Evolutionary conservation across 2,888 invertebrate species (phyloP).

Genomic region (Nephrotoma appendiculata): DNA sequence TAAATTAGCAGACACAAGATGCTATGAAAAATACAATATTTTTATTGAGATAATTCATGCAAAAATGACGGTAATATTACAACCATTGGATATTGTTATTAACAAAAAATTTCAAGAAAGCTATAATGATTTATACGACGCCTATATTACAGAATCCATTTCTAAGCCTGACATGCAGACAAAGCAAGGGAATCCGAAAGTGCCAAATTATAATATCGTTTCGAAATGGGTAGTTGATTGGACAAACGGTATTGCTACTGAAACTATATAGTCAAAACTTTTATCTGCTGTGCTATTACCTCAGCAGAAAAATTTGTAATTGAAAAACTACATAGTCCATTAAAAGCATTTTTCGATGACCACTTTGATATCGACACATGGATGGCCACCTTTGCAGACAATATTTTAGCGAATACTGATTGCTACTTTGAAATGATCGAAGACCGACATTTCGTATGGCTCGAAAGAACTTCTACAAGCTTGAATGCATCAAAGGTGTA

Average conservation of each 20-base stretch:
- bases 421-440: background rate
- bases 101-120: no score
- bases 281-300: background rate
- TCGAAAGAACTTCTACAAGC: background rate
- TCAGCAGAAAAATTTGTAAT: background rate
- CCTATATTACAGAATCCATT: no score
- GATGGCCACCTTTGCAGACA: background rate
- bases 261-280: background rate
- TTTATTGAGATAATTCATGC: no score
- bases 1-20: no score
- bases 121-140: no score
- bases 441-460: background rate
- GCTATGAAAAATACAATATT: no score
- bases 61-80: no score
- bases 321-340: background rate
- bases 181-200: background rate
- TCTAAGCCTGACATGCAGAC: no score
- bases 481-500: background rate
- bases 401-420: background rate
- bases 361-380: background rate
- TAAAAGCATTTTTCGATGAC: background rate
- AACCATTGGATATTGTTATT: no score
- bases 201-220: background rate
- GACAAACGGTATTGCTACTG: background rate
- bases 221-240: background rate